Evolutionary conservation across 2,888 invertebrate genomes (phyloP), one percentile per base, ranked within the genome.

Genomic region (Synanthedon andrenaeformis): DNA sequence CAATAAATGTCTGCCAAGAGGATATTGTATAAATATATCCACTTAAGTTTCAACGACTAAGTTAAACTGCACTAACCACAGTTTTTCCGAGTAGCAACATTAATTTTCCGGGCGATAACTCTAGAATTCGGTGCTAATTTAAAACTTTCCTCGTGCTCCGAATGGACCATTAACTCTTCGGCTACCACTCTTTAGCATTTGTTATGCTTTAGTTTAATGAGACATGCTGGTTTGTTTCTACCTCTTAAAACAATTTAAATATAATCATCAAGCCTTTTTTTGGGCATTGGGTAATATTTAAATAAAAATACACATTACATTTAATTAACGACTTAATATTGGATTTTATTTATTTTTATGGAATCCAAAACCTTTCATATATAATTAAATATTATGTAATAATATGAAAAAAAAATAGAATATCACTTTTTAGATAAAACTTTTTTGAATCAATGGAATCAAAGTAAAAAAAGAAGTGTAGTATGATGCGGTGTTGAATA

Each of bases 41-140:
- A 35, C 35, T 35, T 35, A 35, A 35, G 35, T 35, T 35, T 35
- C 35, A 35, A 35, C 35, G 35, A 35, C 35, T 35, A 35, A 35
- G 35, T 35, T 35, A 35, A 17, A 49, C 49, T 6, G 19, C 49
- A 12, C 49, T 49, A 19, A 49, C 49, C 49, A 19, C 49, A 49
- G 49, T 49, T 49, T 49, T 49, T 49, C 49, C 23, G 12, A 49
- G 23, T 23, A 49, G 17, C 23, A 13, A 49, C 63, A 65, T 69
- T 67, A 65, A 67, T 70, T 69, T 70, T 67, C 67, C 68, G 62
- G 62, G 55, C 69, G 57, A 69, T 67, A 65, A 59, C 63, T 54
- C 56, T 59, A 58, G 62, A 59, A 64, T 66, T 64, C 62, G 60
- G 58, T 61, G 59, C 66, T 49, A 49, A 49, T 49, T 49, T 49